phyloP scores from a whole-genome alignment of 2,888 invertebrate genomes.

The Tenthredo amoena region DNA sequence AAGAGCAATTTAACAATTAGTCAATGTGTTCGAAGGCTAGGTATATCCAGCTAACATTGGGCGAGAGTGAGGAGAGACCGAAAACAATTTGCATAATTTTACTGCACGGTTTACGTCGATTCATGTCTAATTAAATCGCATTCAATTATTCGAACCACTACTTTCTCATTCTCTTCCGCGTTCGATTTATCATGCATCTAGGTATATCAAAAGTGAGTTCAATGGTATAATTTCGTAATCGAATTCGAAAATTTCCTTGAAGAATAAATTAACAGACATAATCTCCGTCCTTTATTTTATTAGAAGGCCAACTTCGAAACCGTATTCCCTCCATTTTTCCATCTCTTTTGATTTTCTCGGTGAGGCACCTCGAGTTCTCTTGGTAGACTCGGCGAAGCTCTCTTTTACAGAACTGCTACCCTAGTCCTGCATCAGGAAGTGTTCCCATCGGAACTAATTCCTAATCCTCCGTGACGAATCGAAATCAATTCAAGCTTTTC shows the following conservation, averaged over 20 bases:
- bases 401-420: slow-evolving; percentile 44
- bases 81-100: slow-evolving; percentile 38
- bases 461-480: slow-evolving; percentile 31
- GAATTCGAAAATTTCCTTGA: not conserved
- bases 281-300: not conserved
- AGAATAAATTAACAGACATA: not conserved
- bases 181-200: slow-evolving; percentile 5
- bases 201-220: not conserved
- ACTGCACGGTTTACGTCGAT: slow-evolving; percentile 18
- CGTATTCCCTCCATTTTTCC: not conserved
- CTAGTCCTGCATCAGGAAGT: slow-evolving; percentile 39
- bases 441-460: slow-evolving; percentile 44
- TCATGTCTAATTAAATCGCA: slow-evolving; percentile 31
- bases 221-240: not conserved
- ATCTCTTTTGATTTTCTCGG: not conserved
- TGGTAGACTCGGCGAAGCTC: not conserved
- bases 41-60: not conserved
- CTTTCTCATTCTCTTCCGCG: slow-evolving; percentile 41
- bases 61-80: slow-evolving; percentile 10
- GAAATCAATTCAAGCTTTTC: slow-evolving; percentile 16
- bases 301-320: not conserved
- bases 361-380: not conserved
- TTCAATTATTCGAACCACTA: slow-evolving; percentile 36
- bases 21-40: slow-evolving; percentile 35
- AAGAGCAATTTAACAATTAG: slow-evolving; percentile 45